Base-by-base conservation (phyloP, 2,888 invertebrate genomes). In the Elgonia sp. region DNA sequence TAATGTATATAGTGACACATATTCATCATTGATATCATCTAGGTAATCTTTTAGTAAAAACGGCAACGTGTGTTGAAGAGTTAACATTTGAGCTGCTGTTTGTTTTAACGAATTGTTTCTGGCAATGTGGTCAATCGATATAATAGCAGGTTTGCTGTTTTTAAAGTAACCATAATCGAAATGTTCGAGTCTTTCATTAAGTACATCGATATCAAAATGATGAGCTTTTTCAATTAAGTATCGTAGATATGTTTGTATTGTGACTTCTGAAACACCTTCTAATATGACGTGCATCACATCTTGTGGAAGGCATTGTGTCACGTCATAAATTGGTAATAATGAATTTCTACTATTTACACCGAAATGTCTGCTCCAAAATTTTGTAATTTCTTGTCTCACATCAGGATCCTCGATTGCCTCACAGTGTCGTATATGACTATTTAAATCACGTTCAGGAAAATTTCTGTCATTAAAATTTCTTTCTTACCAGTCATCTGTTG, bases 21-120 rank as follows among this genome's bases (percentile, higher is more conserved):
- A 29, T 46, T 81, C 70, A 29, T 0, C 1, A 20, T 81, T 20
- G n/a, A 10, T 16, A 12, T 81, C 53, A 29, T 42, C n/a, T 18
- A 42, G 12, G 1, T 40, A 55, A 6, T 79, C 57, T 40, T 37
- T 8, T 5, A 77, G 20, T 7, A 80, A 69, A 46, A 80, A 80
- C 10, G 69, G 80, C 20, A 81, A 40, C 3, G 53, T 62, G 40
- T 81, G 72, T 29, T 70, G 57, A 37, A 81, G 50, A 14, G 37
- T 20, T 12, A 72, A 62, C 0, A 81, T 70, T 57, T 81, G 70
- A 0, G 62, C 53, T 8, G 72, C 70, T 18, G 57, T 81, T 21
- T 81, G 81, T 21, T 81, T 81, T 53, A 81, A 14, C 12, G 16
- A 16, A 53, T n/a, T 53, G 16, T 53, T 53, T 14, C 60, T 12